Evolutionary conservation across 2,888 invertebrate species (phyloP).

Genomic region (Eugnorisma glareosa): DNA sequence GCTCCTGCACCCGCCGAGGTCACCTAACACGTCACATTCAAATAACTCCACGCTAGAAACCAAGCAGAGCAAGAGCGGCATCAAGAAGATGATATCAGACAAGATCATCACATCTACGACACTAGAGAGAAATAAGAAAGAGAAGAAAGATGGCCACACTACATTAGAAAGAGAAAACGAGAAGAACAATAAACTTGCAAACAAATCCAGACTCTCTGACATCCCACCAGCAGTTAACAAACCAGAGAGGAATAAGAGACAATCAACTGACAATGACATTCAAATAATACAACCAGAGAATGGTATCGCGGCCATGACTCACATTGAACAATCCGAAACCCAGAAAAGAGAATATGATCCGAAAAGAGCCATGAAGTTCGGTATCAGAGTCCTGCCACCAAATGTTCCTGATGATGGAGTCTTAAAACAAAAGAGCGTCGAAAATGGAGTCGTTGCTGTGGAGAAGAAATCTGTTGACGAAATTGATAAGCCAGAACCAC

Average conservation of each 20-base stretch:
- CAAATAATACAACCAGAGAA: constrained; percentile 86
- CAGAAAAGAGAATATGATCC: constrained; percentile 91
- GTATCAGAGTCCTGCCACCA: constrained; percentile 92
- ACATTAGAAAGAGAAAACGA: constrained; percentile 89
- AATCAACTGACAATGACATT: constrained; percentile 83
- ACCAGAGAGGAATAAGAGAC: constrained; percentile 84
- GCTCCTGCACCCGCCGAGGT: constrained; percentile 85
- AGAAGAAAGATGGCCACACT: constrained; percentile 83
- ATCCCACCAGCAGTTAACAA: constrained; percentile 78
- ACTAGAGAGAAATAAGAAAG: constrained; percentile 87
- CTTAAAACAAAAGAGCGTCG: constrained; percentile 84
- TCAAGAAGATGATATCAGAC: constrained; percentile 88
- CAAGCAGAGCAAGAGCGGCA: constrained; percentile 85
- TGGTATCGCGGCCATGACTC: constrained; percentile 72
- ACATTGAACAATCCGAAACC: constrained; percentile 86
- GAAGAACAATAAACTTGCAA: constrained; percentile 85
- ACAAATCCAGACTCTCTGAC: constrained; percentile 83
- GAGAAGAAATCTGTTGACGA: constrained; percentile 84
- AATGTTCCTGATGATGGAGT: constrained; percentile 89
- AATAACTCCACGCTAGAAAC: constrained; percentile 89
- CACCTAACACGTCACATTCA: constrained; percentile 86
- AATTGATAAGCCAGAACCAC: constrained; percentile 84
- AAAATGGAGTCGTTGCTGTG: constrained; percentile 82
- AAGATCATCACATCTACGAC: constrained; percentile 87
- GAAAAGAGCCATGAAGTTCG: constrained; percentile 92